Evolutionary conservation across 2,797 vertebrate species (phyloP).

Genomic region (Zalophus californianus): DNA sequence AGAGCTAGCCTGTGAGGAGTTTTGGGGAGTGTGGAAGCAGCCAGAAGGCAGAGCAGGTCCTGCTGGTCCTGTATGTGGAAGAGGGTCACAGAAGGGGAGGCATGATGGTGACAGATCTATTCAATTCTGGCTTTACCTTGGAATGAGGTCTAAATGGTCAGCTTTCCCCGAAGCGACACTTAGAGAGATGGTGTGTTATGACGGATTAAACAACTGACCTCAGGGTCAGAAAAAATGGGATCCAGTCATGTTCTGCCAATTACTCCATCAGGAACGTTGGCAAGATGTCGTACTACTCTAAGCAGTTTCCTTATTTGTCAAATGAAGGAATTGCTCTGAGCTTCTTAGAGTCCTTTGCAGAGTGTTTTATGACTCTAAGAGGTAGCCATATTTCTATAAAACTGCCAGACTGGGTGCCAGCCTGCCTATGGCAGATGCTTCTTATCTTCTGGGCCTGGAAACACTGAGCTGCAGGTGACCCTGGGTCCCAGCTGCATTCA

Average conservation of each 20-base stretch:
- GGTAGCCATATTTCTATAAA: slow-evolving; percentile 3
- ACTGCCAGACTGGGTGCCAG: not conserved
- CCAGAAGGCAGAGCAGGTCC: not conserved
- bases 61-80: not conserved
- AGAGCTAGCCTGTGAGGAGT: rapidly evolving
- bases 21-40: not conserved
- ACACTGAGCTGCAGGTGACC: not conserved
- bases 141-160: not conserved
- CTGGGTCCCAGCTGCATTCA: not conserved
- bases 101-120: not conserved
- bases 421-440: not conserved
- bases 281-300: not conserved
- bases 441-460: not conserved
- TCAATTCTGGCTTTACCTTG: not conserved
- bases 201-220: not conserved
- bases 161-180: not conserved
- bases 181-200: not conserved
- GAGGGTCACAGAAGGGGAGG: not conserved
- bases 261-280: slow-evolving; percentile 30
- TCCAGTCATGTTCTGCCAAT: not conserved
- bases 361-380: slow-evolving; percentile 4
- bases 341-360: not conserved
- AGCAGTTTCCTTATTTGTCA: slow-evolving; percentile 56
- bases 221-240: slow-evolving; percentile 33
- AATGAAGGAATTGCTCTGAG: not conserved